Evolutionary conservation across 2,113 vertebrate genomes (phyloP).

Genomic region (Campylorhamphus procurvoides): DNA sequence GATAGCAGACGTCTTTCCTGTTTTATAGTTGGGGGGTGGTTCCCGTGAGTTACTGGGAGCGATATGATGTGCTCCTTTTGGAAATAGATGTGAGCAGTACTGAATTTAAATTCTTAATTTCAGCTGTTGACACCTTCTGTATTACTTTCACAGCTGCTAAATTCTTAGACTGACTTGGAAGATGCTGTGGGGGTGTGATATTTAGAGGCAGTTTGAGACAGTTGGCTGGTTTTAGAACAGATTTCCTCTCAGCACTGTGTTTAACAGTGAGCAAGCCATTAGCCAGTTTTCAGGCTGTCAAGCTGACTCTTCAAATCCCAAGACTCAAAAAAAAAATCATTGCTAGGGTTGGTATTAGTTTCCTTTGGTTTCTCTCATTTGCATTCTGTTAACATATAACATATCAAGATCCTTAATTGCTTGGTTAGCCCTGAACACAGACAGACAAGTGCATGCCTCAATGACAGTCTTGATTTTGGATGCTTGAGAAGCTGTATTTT

Average conservation of each 20-base stretch:
- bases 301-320: background rate
- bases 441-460: background rate
- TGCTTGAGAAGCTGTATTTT: background rate
- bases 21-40: background rate
- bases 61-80: background rate
- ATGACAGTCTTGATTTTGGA: background rate
- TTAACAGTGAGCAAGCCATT: conserved; percentile 41
- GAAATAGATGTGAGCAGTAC: background rate
- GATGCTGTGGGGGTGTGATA: conserved; percentile 35
- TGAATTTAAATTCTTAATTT: conserved; percentile 45
- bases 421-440: background rate
- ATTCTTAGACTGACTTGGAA: background rate
- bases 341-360: background rate
- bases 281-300: conserved; percentile 29
- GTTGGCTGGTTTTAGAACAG: conserved; percentile 57
- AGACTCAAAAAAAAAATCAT: background rate
- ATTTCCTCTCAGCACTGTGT: conserved; percentile 26
- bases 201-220: conserved; percentile 43
- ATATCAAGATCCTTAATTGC: background rate
- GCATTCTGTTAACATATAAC: background rate
- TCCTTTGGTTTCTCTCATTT: background rate
- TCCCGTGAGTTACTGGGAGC: background rate
- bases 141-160: conserved; percentile 58
- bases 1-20: background rate
- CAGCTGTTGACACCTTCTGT: conserved; percentile 37